Base-by-base conservation (phyloP, 2,113 vertebrate genomes). In the Malurus elegans region DNA sequence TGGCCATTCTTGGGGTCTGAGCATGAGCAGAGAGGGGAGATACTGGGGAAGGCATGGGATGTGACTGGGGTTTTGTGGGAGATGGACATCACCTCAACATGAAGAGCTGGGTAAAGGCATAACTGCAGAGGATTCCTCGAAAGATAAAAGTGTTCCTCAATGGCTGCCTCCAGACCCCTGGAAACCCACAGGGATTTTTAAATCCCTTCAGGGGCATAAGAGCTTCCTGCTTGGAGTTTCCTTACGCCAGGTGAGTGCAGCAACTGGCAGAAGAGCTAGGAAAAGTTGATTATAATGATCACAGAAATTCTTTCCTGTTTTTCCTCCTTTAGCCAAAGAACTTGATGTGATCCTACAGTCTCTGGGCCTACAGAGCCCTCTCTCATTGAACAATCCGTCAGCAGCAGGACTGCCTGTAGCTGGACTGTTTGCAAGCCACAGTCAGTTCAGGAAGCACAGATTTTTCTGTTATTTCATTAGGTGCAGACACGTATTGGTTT, bases 41-140 rank as follows among this genome's bases (percentile, higher is more conserved):
- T 40, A 12, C 31, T 53, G 45, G 11, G 31, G 25, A 61, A 64
- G 18, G 42, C 36, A 13, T 28, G 18, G 23, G 26, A 76, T 5
- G 28, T 34, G 18, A 8, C 11, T 19, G 26, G 7, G 8, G 3
- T 3, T 16, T 44, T 67, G 15, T 64, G 44, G 53, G 38, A 71
- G 3, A 12, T 10, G 29, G 45, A 10, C 12, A 12, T 48, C 0
- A 0, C 32, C 28, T 8, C 32, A 34, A 2, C 12, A 8, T 8
- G 31, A 74, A 81, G 19, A 57, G 10, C n/a, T 74, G 34, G 7
- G 8, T 64, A 48, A 53, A 53, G 13, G 40, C 29, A 67, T 32
- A 57, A 50, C 20, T 38, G 47, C 18, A 88, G 14, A 54, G 19
- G 9, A 42, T 60, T 74, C 81, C 38, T 62, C 32, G 26, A 64